Evolutionary conservation across 2,888 invertebrate species (phyloP).

Genomic region (Polyommatus icarus): DNA sequence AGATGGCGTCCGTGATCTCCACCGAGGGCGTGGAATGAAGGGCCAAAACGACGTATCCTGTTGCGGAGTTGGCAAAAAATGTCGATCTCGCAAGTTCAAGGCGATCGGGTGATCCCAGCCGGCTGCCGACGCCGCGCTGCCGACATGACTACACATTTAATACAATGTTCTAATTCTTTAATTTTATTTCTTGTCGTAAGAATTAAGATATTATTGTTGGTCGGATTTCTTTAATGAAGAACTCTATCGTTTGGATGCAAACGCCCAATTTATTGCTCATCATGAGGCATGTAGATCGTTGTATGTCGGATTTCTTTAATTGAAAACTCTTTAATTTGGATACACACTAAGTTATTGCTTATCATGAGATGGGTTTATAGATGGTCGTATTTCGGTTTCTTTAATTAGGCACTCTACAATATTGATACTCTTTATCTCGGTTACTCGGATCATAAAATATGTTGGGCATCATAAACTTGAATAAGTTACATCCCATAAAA

Average conservation of each 20-base stretch:
- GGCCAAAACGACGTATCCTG: constrained; percentile 69
- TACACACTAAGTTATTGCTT: not conserved
- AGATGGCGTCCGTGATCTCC: constrained; percentile 49
- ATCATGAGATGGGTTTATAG: not conserved
- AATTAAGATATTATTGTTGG: not conserved
- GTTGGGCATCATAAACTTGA: not conserved
- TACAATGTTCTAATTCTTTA: constrained; percentile 5
- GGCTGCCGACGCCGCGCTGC: constrained; percentile 44
- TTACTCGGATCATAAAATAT: not conserved
- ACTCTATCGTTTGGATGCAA: not conserved
- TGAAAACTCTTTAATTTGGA: not conserved
- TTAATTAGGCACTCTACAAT: not conserved
- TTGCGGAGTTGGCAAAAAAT: constrained; percentile 72
- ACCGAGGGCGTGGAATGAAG: constrained; percentile 70
- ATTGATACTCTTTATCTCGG: not conserved
- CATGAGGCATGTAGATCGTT: not conserved
- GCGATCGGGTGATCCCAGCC: constrained; percentile 62
- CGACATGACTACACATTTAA: constrained; percentile 14
- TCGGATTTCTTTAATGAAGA: not conserved
- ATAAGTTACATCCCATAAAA: not conserved
- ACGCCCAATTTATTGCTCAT: no score
- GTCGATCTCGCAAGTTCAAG: constrained; percentile 74
- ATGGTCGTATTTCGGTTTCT: not conserved
- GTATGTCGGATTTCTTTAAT: no score
- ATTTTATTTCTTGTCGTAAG: not conserved